Evolutionary conservation across 2,113 vertebrate species (phyloP).

Genomic region (Galemys pyrenaicus): DNA sequence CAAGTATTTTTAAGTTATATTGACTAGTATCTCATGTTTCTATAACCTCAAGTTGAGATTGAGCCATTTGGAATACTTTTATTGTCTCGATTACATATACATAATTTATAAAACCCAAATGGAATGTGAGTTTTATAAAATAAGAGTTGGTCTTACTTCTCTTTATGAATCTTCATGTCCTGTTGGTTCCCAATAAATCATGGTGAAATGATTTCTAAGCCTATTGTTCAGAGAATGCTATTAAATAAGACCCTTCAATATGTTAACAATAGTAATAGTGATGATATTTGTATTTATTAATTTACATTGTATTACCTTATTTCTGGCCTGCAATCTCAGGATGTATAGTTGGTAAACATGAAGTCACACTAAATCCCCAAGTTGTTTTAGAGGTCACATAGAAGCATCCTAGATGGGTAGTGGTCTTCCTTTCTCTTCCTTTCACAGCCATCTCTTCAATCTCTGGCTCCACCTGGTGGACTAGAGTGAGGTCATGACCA

Average conservation of each 20-base stretch:
- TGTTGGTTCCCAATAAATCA: background rate
- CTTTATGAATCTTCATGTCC: background rate
- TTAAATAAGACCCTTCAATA: background rate
- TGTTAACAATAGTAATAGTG: background rate
- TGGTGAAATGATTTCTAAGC: background rate
- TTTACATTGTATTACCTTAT: background rate
- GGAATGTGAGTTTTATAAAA: background rate
- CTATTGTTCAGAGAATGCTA: background rate
- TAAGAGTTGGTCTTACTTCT: background rate
- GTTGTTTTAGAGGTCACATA: background rate
- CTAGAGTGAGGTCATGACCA: slow-evolving; percentile 38
- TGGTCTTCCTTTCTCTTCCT: slow-evolving; percentile 16
- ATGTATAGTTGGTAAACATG: background rate
- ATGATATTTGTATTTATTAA: background rate
- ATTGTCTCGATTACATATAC: background rate
- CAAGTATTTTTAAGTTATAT: background rate
- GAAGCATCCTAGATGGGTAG: background rate
- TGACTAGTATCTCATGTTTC: background rate
- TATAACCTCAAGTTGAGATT: background rate
- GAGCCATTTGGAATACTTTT: background rate
- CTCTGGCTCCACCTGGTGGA: slow-evolving; percentile 81
- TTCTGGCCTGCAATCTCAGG: background rate
- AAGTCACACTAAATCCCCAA: background rate
- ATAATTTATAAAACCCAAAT: background rate
- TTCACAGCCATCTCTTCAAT: slow-evolving; percentile 51